These are phyloP conservation scores for Halichondria panicea DNA, from an alignment of 37 sponge, comb jelly and placozoan species.

Conservation along the genomic window DNA sequence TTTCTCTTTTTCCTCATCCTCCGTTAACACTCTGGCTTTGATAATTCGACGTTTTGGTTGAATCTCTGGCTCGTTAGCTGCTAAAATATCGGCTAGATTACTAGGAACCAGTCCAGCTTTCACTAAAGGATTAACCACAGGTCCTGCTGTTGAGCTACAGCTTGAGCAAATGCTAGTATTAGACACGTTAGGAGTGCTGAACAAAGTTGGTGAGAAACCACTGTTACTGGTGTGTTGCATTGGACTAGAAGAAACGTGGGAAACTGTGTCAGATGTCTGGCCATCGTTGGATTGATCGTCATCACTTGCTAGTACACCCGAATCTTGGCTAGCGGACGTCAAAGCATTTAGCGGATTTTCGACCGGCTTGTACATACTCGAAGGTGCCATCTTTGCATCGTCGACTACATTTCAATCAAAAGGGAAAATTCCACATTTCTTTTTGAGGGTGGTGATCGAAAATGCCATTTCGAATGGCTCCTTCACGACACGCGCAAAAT, in stretches of 20 bases:
- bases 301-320: too few species aligned
- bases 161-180: too few species aligned
- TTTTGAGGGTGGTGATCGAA: background rate
- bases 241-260: too few species aligned
- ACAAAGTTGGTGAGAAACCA: background rate
- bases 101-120: background rate
- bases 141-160: too few species aligned
- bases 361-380: too few species aligned
- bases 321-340: too few species aligned
- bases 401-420: background rate
- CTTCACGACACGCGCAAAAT: conserved; percentile 12
- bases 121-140: background rate
- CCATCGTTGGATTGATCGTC: too few species aligned
- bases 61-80: background rate
- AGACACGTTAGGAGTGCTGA: background rate
- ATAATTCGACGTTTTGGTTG: background rate
- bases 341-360: too few species aligned
- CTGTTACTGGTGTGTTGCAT: too few species aligned
- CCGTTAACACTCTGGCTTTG: background rate
- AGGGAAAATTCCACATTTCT: conserved; percentile 3
- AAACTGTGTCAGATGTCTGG: too few species aligned
- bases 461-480: conserved; percentile 2
- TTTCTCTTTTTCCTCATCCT: conserved; percentile 3
- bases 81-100: background rate
- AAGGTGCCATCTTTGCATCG: background rate